Evolutionary conservation across 2,113 vertebrate species (phyloP).

Genomic region (Nerophis lumbriciformis): DNA sequence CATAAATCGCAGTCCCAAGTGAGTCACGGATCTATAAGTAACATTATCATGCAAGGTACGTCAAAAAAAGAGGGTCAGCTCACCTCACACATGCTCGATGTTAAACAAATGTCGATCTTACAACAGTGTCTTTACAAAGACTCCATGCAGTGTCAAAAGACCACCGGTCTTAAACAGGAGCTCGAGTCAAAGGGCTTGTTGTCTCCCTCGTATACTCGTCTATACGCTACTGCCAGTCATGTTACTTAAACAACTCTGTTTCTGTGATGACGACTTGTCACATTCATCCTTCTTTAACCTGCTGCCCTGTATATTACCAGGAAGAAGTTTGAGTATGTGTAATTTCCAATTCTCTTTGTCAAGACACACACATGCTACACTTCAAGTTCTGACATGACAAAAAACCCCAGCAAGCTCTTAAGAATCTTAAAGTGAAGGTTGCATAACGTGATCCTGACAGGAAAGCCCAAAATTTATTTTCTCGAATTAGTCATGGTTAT

Average conservation of each 20-base stretch:
- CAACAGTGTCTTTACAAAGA: conserved; percentile 25
- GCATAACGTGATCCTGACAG: conserved; percentile 2
- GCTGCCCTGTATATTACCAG: background rate
- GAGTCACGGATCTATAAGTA: background rate
- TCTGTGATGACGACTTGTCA: background rate
- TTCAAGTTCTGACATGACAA: conserved; percentile 57
- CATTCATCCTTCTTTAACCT: background rate
- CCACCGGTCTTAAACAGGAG: conserved; percentile 11
- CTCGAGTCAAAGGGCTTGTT: conserved; percentile 28
- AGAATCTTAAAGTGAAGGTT: conserved; percentile 4
- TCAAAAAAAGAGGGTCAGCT: conserved; percentile 23
- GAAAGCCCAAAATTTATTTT: background rate
- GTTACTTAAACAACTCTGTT: background rate
- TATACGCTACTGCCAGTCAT: background rate
- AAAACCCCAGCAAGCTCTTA: background rate
- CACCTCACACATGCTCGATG: conserved; percentile 39
- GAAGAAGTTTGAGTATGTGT: conserved; percentile 1
- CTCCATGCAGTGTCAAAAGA: conserved; percentile 35
- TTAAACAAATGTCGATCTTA: conserved; percentile 60
- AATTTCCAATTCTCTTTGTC: conserved; percentile 33
- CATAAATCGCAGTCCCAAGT: conserved; percentile 8
- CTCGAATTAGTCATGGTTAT: background rate
- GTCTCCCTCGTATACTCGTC: conserved; percentile 13
- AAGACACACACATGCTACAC: conserved; percentile 6
- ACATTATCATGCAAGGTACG: conserved; percentile 27